Conservation (phyloP, 2,797 vertebrate genomes). For the Peromyscus melanophrys region DNA sequence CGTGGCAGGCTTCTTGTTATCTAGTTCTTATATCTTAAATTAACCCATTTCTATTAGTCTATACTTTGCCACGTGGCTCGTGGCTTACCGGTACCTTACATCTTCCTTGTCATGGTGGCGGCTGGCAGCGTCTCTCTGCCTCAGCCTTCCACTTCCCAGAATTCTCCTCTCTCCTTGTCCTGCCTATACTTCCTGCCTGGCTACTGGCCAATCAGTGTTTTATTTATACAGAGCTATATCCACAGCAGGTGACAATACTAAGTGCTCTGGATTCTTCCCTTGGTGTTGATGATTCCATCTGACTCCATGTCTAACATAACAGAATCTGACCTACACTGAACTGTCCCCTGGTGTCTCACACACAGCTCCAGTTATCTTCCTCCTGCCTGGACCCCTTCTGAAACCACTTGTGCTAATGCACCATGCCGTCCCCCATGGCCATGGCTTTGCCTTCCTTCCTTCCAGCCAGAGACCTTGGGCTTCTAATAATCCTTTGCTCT, state of each 20-base stretch:
- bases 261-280: constrained; percentile 52
- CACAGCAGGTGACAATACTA: constrained; percentile 31
- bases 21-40: too few relatives aligned
- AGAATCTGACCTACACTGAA: background rate
- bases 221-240: too few relatives aligned
- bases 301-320: background rate
- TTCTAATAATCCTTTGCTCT: background rate
- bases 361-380: background rate
- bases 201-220: too few relatives aligned
- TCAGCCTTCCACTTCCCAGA: too few relatives aligned
- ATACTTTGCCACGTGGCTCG: too few relatives aligned
- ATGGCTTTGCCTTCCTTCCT: background rate
- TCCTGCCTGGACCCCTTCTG: background rate
- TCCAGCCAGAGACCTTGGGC: background rate
- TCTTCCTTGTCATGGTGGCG: too few relatives aligned
- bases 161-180: too few relatives aligned
- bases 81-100: too few relatives aligned
- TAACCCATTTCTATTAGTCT: too few relatives aligned
- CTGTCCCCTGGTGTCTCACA: background rate
- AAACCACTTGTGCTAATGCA: accelerated
- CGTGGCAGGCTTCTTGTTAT: too few relatives aligned
- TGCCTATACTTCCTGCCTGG: too few relatives aligned
- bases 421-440: accelerated
- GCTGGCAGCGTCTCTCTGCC: too few relatives aligned
- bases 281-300: constrained; percentile 43